phyloP scores from a whole-genome alignment of 2,888 invertebrate genomes.

The Beris chalybata region DNA sequence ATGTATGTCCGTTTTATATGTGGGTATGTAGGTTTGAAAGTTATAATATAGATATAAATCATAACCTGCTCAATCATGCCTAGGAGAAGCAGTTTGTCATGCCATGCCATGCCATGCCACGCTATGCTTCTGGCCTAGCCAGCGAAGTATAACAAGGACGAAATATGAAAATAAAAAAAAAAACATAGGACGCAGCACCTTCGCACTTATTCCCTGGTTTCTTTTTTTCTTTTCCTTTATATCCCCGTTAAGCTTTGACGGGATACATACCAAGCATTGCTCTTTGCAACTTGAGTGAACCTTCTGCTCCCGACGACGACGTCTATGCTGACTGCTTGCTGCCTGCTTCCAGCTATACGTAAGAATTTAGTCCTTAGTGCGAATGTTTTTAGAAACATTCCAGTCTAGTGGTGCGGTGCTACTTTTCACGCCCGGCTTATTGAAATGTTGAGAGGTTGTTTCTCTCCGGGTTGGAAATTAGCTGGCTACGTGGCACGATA shows the following conservation, averaged over 20 bases:
- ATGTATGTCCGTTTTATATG: too few relatives aligned
- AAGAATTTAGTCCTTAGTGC: slow-evolving; percentile 8
- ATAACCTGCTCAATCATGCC: slow-evolving; percentile 20
- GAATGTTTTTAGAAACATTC: slow-evolving; percentile 14
- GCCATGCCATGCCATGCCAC: background rate
- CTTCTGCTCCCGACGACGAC: slow-evolving; percentile 1
- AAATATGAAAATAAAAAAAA: slow-evolving; percentile 5
- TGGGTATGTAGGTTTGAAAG: too few relatives aligned
- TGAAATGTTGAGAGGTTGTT: slow-evolving; percentile 18
- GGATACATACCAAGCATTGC: background rate
- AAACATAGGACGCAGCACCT: slow-evolving; percentile 7
- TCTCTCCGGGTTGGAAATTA: slow-evolving; percentile 12
- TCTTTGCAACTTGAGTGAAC: background rate
- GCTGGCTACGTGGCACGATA: background rate
- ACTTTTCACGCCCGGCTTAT: slow-evolving; percentile 18
- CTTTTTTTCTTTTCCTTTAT: background rate
- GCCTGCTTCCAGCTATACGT: slow-evolving; percentile 2
- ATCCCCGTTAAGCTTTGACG: slow-evolving; percentile 9
- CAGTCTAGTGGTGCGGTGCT: slow-evolving; percentile 5
- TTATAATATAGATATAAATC: slow-evolving; percentile 16
- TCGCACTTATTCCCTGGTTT: background rate
- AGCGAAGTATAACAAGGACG: slow-evolving; percentile 18
- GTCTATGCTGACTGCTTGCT: background rate
- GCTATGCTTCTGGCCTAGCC: slow-evolving; percentile 9
- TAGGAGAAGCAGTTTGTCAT: slow-evolving; percentile 18